Evolutionary conservation across 2,888 invertebrate genomes (phyloP).

Genomic region (Heliconius cydno): DNA sequence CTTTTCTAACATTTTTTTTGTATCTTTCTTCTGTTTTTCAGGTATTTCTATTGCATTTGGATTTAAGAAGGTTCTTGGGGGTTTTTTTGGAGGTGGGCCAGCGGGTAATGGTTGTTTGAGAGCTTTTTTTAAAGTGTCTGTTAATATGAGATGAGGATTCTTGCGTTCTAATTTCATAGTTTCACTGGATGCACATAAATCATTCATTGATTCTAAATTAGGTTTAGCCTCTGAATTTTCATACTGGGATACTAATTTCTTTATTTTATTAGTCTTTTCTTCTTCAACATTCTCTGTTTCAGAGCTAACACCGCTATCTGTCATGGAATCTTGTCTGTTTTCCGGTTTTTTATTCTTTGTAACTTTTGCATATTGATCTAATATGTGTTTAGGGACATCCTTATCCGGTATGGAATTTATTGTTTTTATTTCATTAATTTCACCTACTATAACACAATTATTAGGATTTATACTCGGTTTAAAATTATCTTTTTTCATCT

Average conservation of each 20-base stretch:
- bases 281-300: slow-evolving; percentile 79
- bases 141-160: slow-evolving; percentile 73
- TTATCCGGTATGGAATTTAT: slow-evolving; percentile 66
- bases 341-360: slow-evolving; percentile 67
- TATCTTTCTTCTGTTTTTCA: slow-evolving; percentile 73
- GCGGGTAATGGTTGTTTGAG: slow-evolving; percentile 86
- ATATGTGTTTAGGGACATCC: slow-evolving; percentile 73
- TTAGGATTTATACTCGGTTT: slow-evolving; percentile 46
- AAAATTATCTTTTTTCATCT: slow-evolving; percentile 76
- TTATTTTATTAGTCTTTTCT: slow-evolving; percentile 64
- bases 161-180: slow-evolving; percentile 74
- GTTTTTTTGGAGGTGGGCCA: slow-evolving; percentile 90
- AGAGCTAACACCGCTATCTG: slow-evolving; percentile 79
- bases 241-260: slow-evolving; percentile 61
- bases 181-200: slow-evolving; percentile 71
- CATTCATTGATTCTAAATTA: slow-evolving; percentile 67
- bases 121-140: slow-evolving; percentile 86
- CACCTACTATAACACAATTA: slow-evolving; percentile 48
- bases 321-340: slow-evolving; percentile 72
- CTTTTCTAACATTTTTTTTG: slow-evolving; percentile 86
- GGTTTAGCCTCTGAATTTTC: slow-evolving; percentile 56
- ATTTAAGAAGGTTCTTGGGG: slow-evolving; percentile 85
- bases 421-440: slow-evolving; percentile 50
- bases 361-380: slow-evolving; percentile 78
- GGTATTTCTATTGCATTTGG: slow-evolving; percentile 52